Evolutionary conservation across 2,888 invertebrate species (phyloP).

Genomic region (Drosophila cognata): DNA sequence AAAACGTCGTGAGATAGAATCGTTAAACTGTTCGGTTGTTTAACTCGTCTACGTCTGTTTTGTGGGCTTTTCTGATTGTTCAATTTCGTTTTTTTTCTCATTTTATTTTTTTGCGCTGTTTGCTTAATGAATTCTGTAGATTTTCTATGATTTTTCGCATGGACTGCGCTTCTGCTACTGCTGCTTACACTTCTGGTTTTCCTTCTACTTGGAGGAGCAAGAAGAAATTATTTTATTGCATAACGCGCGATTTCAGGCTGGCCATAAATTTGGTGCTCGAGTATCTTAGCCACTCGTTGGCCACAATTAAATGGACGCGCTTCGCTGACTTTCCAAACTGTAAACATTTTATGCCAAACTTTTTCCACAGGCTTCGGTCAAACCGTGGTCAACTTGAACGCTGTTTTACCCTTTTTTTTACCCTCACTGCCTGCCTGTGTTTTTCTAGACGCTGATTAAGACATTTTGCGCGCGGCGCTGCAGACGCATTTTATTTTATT

Average conservation of each 20-base stretch:
- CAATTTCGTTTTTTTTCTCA: constrained; percentile 18
- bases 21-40: constrained; percentile 55
- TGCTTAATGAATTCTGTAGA: constrained; percentile 66
- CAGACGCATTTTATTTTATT: constrained; percentile 39
- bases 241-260: constrained; percentile 74
- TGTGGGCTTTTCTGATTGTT: constrained; percentile 17
- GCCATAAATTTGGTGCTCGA: constrained; percentile 75
- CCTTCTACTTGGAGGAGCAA: constrained; percentile 26
- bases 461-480: constrained; percentile 57
- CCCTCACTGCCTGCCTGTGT: neutral
- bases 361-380: constrained; percentile 28
- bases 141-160: constrained; percentile 51
- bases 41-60: constrained; percentile 24
- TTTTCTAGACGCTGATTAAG: constrained; percentile 63
- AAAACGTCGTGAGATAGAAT: constrained; percentile 66
- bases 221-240: constrained; percentile 77
- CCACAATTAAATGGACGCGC: constrained; percentile 78
- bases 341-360: constrained; percentile 71
- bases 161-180: constrained; percentile 26
- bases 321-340: constrained; percentile 71
- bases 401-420: constrained; percentile 27
- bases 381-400: constrained; percentile 6
- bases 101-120: constrained; percentile 25
- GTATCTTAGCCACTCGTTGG: constrained; percentile 66
- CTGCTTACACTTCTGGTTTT: constrained; percentile 4